Base-by-base conservation (phyloP, 2,797 vertebrate species). In the Pipistrellus pygmaeus region DNA sequence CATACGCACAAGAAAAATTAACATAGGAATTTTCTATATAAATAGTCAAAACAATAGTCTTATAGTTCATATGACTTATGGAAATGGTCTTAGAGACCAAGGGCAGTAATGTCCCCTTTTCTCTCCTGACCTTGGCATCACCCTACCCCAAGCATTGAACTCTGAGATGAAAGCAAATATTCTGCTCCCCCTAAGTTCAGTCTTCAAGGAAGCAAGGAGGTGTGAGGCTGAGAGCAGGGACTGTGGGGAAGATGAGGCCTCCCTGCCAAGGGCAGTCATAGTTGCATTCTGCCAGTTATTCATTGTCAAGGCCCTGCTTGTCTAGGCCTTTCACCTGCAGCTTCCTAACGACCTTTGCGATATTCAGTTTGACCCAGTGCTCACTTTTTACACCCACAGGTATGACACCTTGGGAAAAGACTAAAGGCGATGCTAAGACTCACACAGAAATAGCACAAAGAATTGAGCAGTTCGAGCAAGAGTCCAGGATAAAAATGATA, bases 1-100 rank as follows among this genome's bases (percentile, higher is more conserved):
- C 18, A 93, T 38, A 64, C 92, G 76, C 25, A 62, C 32, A 14
- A 83, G 18, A 68, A 78, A 82, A 96, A 81, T 53, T 83, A 93
- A 72, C n/a, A 60, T 30, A 48, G 38, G 25, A 38, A 18, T 83
- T 96, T 83, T 35, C 23, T 80, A 38, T 57, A 83, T 23, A 78
- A 41, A 72, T 30, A 91, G 71, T 85, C 55, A 91, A 91, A 94
- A 93, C 46, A 27, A 91, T 41, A 60, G 27, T 51, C 10, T 38
- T 72, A 44, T 32, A 7, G 18, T 66, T 90, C 62, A 77, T 30
- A 51, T 46, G 57, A 77, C 66, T n/a, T 85, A 76, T 18, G 87
- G 46, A 35, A 81, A 84, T 51, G 21, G 38, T 57, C 32, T 55
- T 66, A 18, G 68, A 32, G 38, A 84, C n/a, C 23, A 41, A 48